These are phyloP conservation scores for Halictus ligatus DNA, from an alignment of 2,888 invertebrate genomes.

Conservation along the genomic window DNA sequence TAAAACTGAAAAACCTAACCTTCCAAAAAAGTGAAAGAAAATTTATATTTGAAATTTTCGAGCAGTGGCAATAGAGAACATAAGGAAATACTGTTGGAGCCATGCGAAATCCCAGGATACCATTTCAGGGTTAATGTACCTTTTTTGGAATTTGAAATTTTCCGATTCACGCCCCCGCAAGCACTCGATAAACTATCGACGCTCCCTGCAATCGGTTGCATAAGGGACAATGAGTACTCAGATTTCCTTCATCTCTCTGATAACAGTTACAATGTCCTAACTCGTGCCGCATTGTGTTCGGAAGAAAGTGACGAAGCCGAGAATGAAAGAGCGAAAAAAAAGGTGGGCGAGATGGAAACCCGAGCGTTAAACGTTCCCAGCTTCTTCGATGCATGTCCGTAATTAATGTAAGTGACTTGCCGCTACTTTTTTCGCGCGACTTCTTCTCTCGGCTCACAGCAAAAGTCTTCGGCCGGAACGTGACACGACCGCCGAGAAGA, in stretches of 20 bases:
- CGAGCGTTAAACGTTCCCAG: slow-evolving; percentile 19
- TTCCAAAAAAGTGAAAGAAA: too few relatives aligned
- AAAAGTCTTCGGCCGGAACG: slow-evolving; percentile 22
- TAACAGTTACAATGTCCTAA: slow-evolving; percentile 17
- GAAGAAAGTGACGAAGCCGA: neutral
- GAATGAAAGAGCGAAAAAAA: slow-evolving; percentile 1
- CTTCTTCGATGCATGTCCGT: slow-evolving; percentile 42
- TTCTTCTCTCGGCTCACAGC: neutral
- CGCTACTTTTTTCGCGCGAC: slow-evolving; percentile 34
- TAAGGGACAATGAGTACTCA: neutral
- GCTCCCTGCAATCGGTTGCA: neutral
- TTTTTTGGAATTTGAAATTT: neutral
- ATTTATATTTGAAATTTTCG: too few relatives aligned
- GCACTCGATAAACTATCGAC: neutral
- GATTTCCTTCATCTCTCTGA: neutral
- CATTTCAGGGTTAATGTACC: too few relatives aligned
- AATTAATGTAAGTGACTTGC: slow-evolving; percentile 59
- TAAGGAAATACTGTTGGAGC: too few relatives aligned
- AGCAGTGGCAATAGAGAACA: too few relatives aligned
- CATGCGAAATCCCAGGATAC: too few relatives aligned
- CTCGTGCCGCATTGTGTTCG: neutral
- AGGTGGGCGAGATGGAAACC: neutral
- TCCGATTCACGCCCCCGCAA: neutral
- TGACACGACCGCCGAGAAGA: slow-evolving; percentile 13
- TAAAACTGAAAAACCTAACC: neutral